Conservation (phyloP, 2,888 invertebrate species). For the Trissolcus japonicus region DNA sequence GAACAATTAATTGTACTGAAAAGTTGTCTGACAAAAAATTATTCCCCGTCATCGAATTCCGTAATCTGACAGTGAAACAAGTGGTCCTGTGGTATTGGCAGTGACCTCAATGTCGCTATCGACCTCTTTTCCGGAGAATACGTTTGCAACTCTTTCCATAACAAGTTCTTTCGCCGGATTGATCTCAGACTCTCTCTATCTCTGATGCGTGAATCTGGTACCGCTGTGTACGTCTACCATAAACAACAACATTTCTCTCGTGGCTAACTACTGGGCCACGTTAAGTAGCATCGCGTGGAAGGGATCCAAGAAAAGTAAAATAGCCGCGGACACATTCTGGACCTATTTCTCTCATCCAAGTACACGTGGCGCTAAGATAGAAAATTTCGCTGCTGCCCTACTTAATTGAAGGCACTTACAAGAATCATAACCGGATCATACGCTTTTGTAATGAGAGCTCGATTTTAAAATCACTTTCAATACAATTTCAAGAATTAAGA, state of each 20-base stretch:
- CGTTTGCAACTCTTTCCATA: slow-evolving; percentile 64
- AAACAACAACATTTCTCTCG: no score
- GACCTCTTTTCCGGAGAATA: slow-evolving; percentile 71
- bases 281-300: not conserved
- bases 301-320: not conserved
- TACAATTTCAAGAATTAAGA: not conserved
- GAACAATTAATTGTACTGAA: no score
- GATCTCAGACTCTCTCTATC: slow-evolving; percentile 49
- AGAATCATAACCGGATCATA: slow-evolving; percentile 27
- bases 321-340: no score
- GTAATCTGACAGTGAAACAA: slow-evolving; percentile 39
- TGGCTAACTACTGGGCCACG: no score
- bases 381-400: slow-evolving; percentile 34
- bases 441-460: slow-evolving; percentile 9
- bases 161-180: slow-evolving; percentile 57
- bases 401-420: slow-evolving; percentile 20
- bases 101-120: slow-evolving; percentile 71
- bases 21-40: no score
- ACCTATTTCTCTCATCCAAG: no score
- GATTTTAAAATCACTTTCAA: slow-evolving; percentile 6
- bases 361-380: not conserved
- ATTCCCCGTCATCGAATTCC: slow-evolving; percentile 8
- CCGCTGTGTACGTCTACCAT: slow-evolving; percentile 28
- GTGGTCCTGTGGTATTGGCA: slow-evolving; percentile 63
- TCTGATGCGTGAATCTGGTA: slow-evolving; percentile 49